Base-by-base conservation (phyloP, 2,113 vertebrate genomes). In the Meleagris gallopavo region DNA sequence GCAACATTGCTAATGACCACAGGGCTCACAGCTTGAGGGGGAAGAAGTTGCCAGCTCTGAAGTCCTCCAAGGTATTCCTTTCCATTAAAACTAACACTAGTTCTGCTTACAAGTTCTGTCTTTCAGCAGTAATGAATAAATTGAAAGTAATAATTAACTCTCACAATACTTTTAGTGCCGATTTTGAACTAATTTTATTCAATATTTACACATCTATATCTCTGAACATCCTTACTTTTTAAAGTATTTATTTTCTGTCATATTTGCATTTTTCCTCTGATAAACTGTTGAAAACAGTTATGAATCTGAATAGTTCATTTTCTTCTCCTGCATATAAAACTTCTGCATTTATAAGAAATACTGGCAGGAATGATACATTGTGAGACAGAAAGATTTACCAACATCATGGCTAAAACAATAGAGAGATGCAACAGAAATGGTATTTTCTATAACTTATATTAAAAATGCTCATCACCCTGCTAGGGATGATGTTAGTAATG, bases 401-500 rank as follows among this genome's bases (percentile, higher is more conserved):
- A 62, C 20, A 62, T 45, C 11, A 67, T 62, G 81, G 54, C 57
- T 69, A 50, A 93, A 88, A 94, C 24, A 92, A 88, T 17, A 82
- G 20, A 78, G 72, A 92, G 19, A 60, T 32, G 91, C 17, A 89
- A 73, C 86, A 85, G 54, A 90, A 96, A 89, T 79, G 36, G 4
- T 52, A 76, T 62, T 87, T 89, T 82, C 50, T 64, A 7, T 66
- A 90, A 97, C 75, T 90, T 40, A 86, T 95, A 74, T 4, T 92
- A 64, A 74, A 96, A 80, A 45, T 88, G 9, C 27, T 94, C 18
- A 64, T 94, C 92, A 54, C 32, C 92, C 29, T 73, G 27, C 1
- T 2, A 43, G 19, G 66, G 8, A 36, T 46, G 50, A 84, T 34
- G 48, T 88, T 65, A 90, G 76, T 58, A 73, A 40, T 30, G 32